Base-by-base conservation (phyloP, 2,888 invertebrate genomes). In the Drosophila limbata region DNA sequence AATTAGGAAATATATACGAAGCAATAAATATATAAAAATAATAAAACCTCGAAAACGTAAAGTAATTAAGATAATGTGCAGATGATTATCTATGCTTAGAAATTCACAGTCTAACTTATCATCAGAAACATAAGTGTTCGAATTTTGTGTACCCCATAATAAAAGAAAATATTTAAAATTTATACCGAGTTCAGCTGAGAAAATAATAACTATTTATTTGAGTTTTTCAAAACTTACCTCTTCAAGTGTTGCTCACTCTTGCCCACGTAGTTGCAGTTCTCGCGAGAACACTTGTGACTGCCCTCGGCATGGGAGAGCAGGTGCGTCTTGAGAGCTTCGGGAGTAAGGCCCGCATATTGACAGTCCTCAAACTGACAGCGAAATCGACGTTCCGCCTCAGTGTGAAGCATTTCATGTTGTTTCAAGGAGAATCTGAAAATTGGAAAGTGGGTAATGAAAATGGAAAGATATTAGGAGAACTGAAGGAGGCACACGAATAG, bases 321-420 rank as follows among this genome's bases (percentile, higher is more conserved):
- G 88, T 95, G 95, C 45, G 90, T 90, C 56, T 93, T 93, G 15
- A 95, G 91, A 81, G 95, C 94, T 17, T 93, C 93, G 63, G 92
- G 92, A 48, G 93, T 94, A 33, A 94, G 92, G 0, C 94, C 94
- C 6, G 93, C 90, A 86, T 94, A 95, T 9, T 94, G 92, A 79
- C 95, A 95, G 31, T 93, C 94, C 35, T 93, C 91, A 70, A 93
- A 88, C 11, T 93, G 92, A 81, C 95, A 95, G 75, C 92, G 92
- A 90, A 93, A 94, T 2, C 51, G 60, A 60, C 92, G 91, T 39
- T 83, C 78, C 48, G 69, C 57, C 52, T 74, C 45, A 1, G 53
- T 60, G 86, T 95, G 95, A 25, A 93, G 93, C 53, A 93, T 90
- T 92, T 94, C 94, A 90, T 95, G 95, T 77, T 94, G 94, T 65